Percentiles rank a stretch among this genome's conserved stretches.
Evolutionary conservation across 1,140 invertebrate species (phyloP).

Genomic region (Micrasema longulum): DNA sequence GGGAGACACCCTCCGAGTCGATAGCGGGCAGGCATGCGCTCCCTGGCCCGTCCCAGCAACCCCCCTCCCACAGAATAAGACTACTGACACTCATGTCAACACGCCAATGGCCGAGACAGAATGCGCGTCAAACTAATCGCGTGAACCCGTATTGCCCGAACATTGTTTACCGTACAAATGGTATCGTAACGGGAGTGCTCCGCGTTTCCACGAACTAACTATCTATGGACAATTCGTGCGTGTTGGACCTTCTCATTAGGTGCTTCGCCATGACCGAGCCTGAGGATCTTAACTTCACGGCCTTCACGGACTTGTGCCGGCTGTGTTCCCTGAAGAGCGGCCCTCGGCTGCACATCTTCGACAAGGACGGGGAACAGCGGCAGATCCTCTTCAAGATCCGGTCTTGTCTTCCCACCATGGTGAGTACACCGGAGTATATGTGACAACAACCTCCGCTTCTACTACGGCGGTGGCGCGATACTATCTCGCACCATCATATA

Average conservation of each 20-base stretch:
- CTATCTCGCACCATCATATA: background rate
- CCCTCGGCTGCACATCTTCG: constrained; percentile 75
- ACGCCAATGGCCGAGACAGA: constrained; percentile 44
- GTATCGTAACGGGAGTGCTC: constrained; percentile 4
- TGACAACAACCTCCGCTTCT: no score
- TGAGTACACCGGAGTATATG: constrained; percentile 67
- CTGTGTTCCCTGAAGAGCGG: constrained; percentile 76
- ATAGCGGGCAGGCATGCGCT: constrained; percentile 46
- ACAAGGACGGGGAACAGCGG: constrained; percentile 76
- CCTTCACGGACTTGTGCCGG: constrained; percentile 75
- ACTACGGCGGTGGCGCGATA: no score
- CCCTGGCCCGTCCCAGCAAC: constrained; percentile 35
- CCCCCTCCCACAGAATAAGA: constrained; percentile 31
- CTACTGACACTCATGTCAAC: constrained; percentile 43
- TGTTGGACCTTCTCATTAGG: constrained; percentile 69
- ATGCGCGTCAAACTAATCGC: constrained; percentile 34
- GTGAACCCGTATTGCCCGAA: constrained; percentile 13
- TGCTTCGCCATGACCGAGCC: constrained; percentile 74
- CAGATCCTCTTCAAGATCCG: constrained; percentile 77
- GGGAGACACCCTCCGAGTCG: constrained; percentile 20
- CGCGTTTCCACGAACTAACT: constrained; percentile 18
- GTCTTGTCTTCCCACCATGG: constrained; percentile 74
- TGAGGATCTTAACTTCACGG: constrained; percentile 75
- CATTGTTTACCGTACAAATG: constrained; percentile 20
- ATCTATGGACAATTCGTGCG: constrained; percentile 68